A percentile compares a stretch with the other conserved stretches of the same genome.
phyloP scores from a whole-genome alignment of 2,888 invertebrate genomes.

The Tricholauxania praeusta region DNA sequence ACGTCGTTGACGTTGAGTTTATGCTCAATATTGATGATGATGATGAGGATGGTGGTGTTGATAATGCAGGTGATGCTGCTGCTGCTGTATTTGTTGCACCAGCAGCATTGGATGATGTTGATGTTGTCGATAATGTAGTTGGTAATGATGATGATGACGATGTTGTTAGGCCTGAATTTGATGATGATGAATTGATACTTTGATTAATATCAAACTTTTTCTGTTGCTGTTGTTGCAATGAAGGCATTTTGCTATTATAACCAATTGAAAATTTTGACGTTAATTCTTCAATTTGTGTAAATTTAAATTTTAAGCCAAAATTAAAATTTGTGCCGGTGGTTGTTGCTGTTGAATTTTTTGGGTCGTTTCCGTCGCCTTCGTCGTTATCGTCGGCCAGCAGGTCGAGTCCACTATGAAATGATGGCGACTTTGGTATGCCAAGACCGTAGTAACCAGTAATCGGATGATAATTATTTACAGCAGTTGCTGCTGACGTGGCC shows the following conservation, averaged over 20 bases:
- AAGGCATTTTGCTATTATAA: constrained; percentile 60
- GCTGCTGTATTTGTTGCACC: constrained; percentile 12
- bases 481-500: constrained; percentile 27
- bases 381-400: constrained; percentile 75
- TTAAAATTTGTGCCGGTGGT: neutral
- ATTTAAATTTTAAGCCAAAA: constrained; percentile 47
- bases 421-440: constrained; percentile 88
- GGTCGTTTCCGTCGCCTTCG: constrained; percentile 56
- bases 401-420: constrained; percentile 88
- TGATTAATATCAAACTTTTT: constrained; percentile 11
- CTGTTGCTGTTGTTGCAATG: constrained; percentile 46
- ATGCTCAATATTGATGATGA: constrained; percentile 19
- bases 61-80: constrained; percentile 35
- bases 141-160: constrained; percentile 32
- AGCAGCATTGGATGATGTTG: constrained; percentile 2
- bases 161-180: constrained; percentile 30
- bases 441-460: constrained; percentile 64
- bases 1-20: constrained; percentile 42
- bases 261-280: constrained; percentile 59
- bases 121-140: constrained; percentile 36
- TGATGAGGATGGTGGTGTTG: constrained; percentile 47
- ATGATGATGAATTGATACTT: constrained; percentile 47
- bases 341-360: constrained; percentile 27
- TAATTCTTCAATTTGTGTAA: constrained; percentile 57
- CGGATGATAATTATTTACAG: constrained; percentile 34